Evolutionary conservation across 2,113 vertebrate genomes (phyloP).

Genomic region (Bos taurus): DNA sequence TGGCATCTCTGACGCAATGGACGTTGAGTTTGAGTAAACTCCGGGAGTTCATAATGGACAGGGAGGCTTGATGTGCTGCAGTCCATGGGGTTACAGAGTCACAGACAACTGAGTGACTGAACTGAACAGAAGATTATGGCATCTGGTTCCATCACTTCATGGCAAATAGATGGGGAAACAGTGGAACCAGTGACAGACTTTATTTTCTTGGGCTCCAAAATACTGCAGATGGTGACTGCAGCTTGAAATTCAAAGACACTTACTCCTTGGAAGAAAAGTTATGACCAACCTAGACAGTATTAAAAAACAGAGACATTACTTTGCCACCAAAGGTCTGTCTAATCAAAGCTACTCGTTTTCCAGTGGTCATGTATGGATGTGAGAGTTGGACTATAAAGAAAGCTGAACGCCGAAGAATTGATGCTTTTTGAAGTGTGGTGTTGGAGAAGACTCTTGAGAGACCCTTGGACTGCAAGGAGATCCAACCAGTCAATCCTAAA

Average conservation of each 20-base stretch:
- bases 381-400: neutral
- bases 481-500: neutral
- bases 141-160: neutral
- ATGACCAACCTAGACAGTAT: neutral
- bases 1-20: neutral
- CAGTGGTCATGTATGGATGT: neutral
- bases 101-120: neutral
- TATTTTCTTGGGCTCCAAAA: too few species aligned
- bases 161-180: too few species aligned
- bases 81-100: neutral
- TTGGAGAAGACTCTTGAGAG: neutral
- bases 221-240: too few species aligned
- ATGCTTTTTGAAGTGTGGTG: neutral
- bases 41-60: neutral
- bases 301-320: neutral
- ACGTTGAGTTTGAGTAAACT: neutral
- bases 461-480: neutral
- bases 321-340: neutral
- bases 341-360: neutral
- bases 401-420: neutral
- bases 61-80: neutral
- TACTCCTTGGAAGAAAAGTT: neutral
- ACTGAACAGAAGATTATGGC: neutral
- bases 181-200: too few species aligned
- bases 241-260: too few species aligned